Base-by-base conservation (phyloP, 2,797 vertebrate species). In the Danio jaintianensis region DNA sequence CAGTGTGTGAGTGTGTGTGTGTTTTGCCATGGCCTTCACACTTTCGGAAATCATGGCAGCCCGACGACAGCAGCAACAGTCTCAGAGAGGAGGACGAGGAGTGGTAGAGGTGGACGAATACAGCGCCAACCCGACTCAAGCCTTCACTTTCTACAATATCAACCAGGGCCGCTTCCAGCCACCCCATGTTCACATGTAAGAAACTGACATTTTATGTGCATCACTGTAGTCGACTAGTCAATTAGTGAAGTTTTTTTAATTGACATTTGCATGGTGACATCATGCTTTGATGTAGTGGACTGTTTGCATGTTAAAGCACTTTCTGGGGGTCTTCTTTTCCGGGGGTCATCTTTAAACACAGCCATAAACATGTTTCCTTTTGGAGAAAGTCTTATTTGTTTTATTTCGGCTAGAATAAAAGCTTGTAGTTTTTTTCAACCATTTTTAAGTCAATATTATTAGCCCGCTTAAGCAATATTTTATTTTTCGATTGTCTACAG, bases 111-210 rank as follows among this genome's bases (percentile, higher is more conserved):
- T 99, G 90, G 97, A 99, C 7, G 97, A 99, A 86, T 98, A 98
- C 92, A 99, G 97, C 91, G 91, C 96, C 86, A 99, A 99, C 91
- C 97, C 97, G 77, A 99, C 97, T 0, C 97, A 99, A 92, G 97
- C 97, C 68, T 98, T 98, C 91, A 99, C 97, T 69, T 98, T 98
- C 94, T 99, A 98, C 95, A 99, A 99, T 91, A 99, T 99, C 92
- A 98, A 99, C 94, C 97, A 99, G 94, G 96, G 97, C 72, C 96
- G 97, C 79, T 99, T 99, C 89, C 97, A 99, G 90, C 97, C 97
- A 0, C 97, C 97, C 0, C 97, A 99, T 4, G 97, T 99, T 83
- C 97, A 99, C 92, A 99, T 99, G 97, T 99, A 85, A 98, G 96
- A 95, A 16, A 43, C 18, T 16, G 36, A 12, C 8, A 1, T 16